Evolutionary conservation across 2,113 vertebrate species (phyloP).

Genomic region (Heterochromis multidens): DNA sequence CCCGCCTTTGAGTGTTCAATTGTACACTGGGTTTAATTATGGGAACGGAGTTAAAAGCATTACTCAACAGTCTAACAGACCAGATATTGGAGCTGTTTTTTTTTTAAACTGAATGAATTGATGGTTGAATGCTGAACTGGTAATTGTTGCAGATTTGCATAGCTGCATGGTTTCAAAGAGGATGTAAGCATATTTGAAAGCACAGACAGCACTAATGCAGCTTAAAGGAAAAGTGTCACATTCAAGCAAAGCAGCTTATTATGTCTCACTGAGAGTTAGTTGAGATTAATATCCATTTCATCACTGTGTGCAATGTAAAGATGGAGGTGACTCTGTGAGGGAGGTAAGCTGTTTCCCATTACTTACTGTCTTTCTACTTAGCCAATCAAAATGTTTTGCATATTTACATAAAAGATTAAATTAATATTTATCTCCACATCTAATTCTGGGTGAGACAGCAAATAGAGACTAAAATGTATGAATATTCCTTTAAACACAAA

Average conservation of each 20-base stretch:
- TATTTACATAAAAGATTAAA: not conserved
- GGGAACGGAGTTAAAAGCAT: conserved; percentile 69
- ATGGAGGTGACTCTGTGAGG: not conserved
- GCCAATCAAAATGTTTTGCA: not conserved
- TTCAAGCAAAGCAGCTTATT: not conserved
- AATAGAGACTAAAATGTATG: not conserved
- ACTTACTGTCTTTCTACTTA: not conserved
- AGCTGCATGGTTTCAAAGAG: conserved; percentile 30
- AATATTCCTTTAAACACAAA: not conserved
- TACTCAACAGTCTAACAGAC: conserved; percentile 74
- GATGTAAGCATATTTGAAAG: conserved; percentile 27
- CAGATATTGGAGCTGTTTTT: conserved; percentile 51
- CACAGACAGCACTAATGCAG: not conserved
- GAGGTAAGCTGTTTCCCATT: not conserved
- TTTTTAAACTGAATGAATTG: conserved; percentile 47
- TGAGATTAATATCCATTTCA: conserved; percentile 14
- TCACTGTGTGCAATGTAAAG: not conserved
- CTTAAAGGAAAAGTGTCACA: not conserved
- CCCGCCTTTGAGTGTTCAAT: conserved; percentile 69
- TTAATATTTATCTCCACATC: not conserved
- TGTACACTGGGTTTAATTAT: conserved; percentile 76
- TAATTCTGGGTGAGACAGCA: not conserved
- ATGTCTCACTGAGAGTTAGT: not conserved
- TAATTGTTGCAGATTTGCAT: conserved; percentile 60
- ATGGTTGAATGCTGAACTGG: conserved; percentile 41